phyloP scores from a whole-genome alignment of 1,140 invertebrate species.

The Zophobas morio region DNA sequence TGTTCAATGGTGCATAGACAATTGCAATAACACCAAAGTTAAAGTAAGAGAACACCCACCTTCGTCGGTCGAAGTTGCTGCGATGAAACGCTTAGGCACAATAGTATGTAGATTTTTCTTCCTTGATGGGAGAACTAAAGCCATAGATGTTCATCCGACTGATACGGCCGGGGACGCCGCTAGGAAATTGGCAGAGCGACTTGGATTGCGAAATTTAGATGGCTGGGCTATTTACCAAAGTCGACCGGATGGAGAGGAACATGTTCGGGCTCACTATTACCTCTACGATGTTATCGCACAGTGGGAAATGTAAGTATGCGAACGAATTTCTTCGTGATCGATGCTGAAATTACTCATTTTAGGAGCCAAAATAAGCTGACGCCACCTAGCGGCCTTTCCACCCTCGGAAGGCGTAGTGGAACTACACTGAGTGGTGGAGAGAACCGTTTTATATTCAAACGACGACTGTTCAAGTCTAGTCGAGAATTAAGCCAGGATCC shows the following conservation, averaged over 20 bases:
- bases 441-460: slow-evolving; percentile 94
- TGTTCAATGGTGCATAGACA: slow-evolving; percentile 94
- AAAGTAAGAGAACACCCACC: slow-evolving; percentile 88
- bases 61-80: slow-evolving; percentile 93
- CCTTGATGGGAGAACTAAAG: slow-evolving; percentile 94
- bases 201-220: slow-evolving; percentile 86
- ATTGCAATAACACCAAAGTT: slow-evolving; percentile 89
- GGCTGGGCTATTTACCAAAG: slow-evolving; percentile 97
- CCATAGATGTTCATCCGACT: slow-evolving; percentile 94
- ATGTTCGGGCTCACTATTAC: slow-evolving; percentile 94
- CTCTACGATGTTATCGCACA: slow-evolving; percentile 94
- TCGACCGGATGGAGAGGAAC: slow-evolving; percentile 87
- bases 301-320: slow-evolving; percentile 86
- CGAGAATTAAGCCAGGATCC: slow-evolving; percentile 96
- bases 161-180: slow-evolving; percentile 94
- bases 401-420: slow-evolving; percentile 71
- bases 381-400: slow-evolving; percentile 72
- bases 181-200: slow-evolving; percentile 89
- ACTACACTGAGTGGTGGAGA: slow-evolving; percentile 84
- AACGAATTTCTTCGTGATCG: slow-evolving; percentile 18
- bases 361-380: slow-evolving; percentile 78
- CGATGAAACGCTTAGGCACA: slow-evolving; percentile 91
- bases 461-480: slow-evolving; percentile 89
- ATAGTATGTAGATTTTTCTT: slow-evolving; percentile 97
- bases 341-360: slow-evolving; percentile 51